A percentile compares a stretch with the other conserved stretches of the same genome.
Conservation (phyloP, 2,113 vertebrate genomes). For the Elgaria multicarinata region DNA sequence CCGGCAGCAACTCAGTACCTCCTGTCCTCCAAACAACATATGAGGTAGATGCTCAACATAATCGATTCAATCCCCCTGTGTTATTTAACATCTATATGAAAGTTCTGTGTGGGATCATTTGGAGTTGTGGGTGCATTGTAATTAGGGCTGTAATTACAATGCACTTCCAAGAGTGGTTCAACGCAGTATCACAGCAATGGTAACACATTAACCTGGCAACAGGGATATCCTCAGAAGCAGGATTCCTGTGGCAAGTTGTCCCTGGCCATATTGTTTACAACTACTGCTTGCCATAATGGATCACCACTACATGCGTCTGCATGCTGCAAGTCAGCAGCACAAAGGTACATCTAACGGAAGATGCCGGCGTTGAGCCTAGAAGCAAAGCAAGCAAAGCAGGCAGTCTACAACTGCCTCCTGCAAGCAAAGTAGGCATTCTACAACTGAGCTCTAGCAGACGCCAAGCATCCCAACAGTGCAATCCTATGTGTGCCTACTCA, state of each 20-base stretch:
- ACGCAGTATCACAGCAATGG: neutral
- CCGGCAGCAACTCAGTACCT: neutral
- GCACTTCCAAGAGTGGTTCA: neutral
- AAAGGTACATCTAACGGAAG: neutral
- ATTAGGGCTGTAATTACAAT: too few species aligned
- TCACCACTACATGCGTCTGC: too few species aligned
- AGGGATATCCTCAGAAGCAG: neutral
- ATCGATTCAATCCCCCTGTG: too few species aligned
- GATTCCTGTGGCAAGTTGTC: neutral
- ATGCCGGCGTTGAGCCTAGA: neutral
- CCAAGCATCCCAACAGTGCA: neutral
- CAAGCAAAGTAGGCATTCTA: neutral
- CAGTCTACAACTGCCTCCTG: neutral
- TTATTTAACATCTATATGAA: too few species aligned
- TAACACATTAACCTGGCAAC: neutral
- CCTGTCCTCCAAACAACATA: neutral
- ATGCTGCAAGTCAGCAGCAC: neutral
- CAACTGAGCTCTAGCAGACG: neutral
- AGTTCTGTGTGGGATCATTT: too few species aligned
- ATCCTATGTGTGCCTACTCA: neutral
- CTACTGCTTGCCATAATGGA: neutral
- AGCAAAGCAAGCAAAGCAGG: neutral
- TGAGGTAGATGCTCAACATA: neutral
- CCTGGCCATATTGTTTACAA: neutral
- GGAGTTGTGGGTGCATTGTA: too few species aligned